phyloP scores from a whole-genome alignment of 2,113 vertebrate genomes.

The Peromyscus maniculatus region DNA sequence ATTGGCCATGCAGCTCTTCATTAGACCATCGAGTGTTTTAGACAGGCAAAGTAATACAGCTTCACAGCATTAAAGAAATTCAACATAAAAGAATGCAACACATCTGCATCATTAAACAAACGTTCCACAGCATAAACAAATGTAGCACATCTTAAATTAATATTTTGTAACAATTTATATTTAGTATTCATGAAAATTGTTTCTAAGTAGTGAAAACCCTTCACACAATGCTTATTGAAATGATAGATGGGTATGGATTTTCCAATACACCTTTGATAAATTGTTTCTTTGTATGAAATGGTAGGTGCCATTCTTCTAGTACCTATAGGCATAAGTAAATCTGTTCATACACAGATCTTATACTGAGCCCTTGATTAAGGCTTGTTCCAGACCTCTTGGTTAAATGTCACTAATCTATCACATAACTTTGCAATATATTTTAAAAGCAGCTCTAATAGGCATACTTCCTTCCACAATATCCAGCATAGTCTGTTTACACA shows the following conservation, averaged over 20 bases:
- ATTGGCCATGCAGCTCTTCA: not conserved
- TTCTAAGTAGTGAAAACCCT: not conserved
- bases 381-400: not conserved
- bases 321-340: not conserved
- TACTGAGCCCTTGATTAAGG: not conserved
- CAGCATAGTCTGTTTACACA: no score
- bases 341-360: not conserved
- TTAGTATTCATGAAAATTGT: not conserved
- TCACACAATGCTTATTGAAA: not conserved
- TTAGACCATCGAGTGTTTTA: not conserved
- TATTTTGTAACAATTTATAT: not conserved
- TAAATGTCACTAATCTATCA: not conserved
- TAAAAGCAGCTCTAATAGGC: not conserved
- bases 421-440: not conserved
- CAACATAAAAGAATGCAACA: not conserved
- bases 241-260: not conserved
- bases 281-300: slow-evolving; percentile 16
- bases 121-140: not conserved
- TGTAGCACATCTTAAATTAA: not conserved
- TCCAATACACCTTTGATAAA: not conserved
- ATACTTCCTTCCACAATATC: not conserved
- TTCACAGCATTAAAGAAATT: not conserved
- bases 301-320: not conserved
- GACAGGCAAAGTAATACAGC: not conserved
- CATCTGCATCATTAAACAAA: not conserved